Base-by-base conservation (phyloP, 2,113 vertebrate genomes). In the Hyperopisus bebe region DNA sequence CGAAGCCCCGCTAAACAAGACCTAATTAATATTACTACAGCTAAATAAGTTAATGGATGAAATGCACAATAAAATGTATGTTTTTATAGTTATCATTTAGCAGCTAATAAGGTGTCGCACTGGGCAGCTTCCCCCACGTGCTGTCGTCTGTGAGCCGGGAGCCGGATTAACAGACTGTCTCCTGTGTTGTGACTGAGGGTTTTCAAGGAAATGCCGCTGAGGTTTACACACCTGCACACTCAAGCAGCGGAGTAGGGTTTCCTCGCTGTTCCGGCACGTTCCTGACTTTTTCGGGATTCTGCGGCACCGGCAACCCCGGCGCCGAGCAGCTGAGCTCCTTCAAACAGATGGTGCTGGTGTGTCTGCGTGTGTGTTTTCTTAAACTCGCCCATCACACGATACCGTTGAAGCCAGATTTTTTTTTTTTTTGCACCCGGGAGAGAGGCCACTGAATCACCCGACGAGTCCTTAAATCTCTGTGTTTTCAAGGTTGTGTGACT, bases 151-250 rank as follows among this genome's bases (percentile, higher is more conserved):
- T 27, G 31, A 88, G 88, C 47, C 48, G 10, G 19, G 47, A 80
- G 15, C 5, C 66, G 17, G 19, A 66, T 89, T 66, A 13, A 47
- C 53, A 88, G 87, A 53, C 88, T 47, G n/a, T 66, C 87, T 51
- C 51, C 84, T 86, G 51, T 89, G 66, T 66, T 88, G 48, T 90
- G 89, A 31, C 87, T 80, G 55, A 39, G 66, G 74, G 77, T 53
- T 89, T 88, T 88, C 88, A 87, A 7, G 46, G 80, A 92, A 93
- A 91, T 66, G 74, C 66, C 42, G 19, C 91, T 50, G n/a, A 42
- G 82, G 90, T 93, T 92, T 92, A 92, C 90, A 93, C 92, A 93
- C 92, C 92, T 93, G 92, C 86, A 87, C 62, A 27, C n/a, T 48
- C 44, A 13, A 10, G n/a, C 62, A 11, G 62, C 42, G 85, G 88